Percentiles rank a stretch among this genome's conserved stretches.
Conservation (phyloP, 1,140 invertebrate genomes). For the Sweltsa coloradensis region DNA sequence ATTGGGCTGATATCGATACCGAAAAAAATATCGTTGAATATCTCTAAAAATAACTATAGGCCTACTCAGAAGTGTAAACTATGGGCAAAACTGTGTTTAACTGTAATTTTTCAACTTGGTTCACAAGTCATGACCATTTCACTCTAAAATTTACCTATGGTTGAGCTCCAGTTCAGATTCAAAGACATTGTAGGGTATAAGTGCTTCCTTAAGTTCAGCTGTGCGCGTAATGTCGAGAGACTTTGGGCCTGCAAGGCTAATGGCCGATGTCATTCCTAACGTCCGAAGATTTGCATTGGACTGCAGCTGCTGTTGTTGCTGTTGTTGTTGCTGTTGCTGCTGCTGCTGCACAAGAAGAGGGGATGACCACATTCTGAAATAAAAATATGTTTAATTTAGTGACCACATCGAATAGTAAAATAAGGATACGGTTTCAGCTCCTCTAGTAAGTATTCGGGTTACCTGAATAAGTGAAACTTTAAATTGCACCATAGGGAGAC, state of each 20-base stretch:
- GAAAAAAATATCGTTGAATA: background rate
- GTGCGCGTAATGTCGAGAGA: conserved; percentile 71
- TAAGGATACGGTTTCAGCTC: too few species aligned
- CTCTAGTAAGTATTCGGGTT: too few species aligned
- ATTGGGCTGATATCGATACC: background rate
- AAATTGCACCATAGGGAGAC: too few species aligned
- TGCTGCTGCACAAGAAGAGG: background rate
- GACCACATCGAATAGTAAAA: too few species aligned
- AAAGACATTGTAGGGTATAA: conserved; percentile 83
- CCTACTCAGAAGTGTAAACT: background rate
- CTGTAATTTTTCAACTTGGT: background rate
- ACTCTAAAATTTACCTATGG: conserved; percentile 46
- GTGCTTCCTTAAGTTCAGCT: conserved; percentile 65
- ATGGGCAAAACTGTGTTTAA: background rate
- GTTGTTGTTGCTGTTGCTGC: conserved; percentile 7
- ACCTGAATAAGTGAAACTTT: too few species aligned
- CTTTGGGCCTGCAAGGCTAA: conserved; percentile 78
- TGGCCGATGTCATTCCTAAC: conserved; percentile 86
- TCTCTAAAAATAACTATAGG: background rate
- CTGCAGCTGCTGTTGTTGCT: conserved; percentile 12
- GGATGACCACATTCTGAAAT: conserved; percentile 12
- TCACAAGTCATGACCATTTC: background rate
- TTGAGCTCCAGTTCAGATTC: conserved; percentile 84
- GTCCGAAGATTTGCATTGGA: conserved; percentile 28
- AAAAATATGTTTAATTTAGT: too few species aligned